These are phyloP conservation scores for Sitta carolinensis DNA, from an alignment of 2,797 vertebrate species.

Conservation along the genomic window DNA sequence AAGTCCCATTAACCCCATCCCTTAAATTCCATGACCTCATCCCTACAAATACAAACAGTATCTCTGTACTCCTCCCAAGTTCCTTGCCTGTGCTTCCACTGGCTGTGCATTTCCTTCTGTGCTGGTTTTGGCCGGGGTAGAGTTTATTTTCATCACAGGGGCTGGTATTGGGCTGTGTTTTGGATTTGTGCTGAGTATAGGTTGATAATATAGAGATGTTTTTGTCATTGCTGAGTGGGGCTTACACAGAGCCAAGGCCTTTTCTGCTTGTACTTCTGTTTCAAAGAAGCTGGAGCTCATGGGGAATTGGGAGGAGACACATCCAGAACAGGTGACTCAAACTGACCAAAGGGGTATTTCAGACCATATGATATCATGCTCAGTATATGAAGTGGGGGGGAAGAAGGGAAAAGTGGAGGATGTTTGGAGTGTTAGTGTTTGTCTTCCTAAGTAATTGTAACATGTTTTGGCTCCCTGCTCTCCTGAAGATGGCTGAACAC, in stretches of 20 bases:
- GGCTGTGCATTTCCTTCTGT: not conserved
- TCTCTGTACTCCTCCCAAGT: not conserved
- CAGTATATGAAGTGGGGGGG: too few relatives aligned
- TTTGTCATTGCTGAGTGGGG: not conserved
- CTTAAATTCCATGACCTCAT: not conserved
- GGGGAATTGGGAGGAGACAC: not conserved
- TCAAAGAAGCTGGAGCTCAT: not conserved
- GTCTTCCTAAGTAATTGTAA: not conserved
- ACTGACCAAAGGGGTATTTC: not conserved
- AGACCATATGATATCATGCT: not conserved
- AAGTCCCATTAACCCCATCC: accelerated
- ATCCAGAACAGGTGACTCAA: not conserved
- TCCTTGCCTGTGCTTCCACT: not conserved
- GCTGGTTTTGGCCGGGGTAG: not conserved
- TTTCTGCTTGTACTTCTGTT: not conserved
- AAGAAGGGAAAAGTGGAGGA: not conserved
- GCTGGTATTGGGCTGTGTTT: not conserved
- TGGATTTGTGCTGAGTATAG: not conserved
- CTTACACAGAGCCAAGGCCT: not conserved
- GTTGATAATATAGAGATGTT: not conserved
- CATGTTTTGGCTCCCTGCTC: not conserved
- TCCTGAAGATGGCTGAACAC: not conserved
- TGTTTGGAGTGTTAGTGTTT: not conserved
- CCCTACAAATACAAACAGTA: not conserved
- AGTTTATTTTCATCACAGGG: not conserved